Conservation (phyloP, 2,888 invertebrate genomes). For the Drosophila anomelani region DNA sequence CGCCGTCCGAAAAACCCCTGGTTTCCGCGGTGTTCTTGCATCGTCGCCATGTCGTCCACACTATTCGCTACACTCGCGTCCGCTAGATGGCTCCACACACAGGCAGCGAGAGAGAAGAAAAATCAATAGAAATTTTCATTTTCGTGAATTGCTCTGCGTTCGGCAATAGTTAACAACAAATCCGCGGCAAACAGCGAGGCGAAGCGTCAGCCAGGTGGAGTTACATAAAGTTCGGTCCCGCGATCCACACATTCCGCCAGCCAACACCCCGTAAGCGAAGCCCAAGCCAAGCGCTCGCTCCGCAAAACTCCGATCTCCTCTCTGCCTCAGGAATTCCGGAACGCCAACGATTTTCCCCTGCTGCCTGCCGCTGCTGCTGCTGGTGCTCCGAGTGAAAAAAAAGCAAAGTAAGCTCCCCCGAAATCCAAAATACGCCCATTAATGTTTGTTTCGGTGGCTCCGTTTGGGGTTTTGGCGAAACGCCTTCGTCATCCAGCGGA, state of each 20-base stretch:
- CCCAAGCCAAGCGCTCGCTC: slow-evolving; percentile 53
- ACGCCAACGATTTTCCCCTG: slow-evolving; percentile 45
- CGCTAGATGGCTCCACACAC: slow-evolving; percentile 62
- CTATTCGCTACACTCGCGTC: slow-evolving; percentile 34
- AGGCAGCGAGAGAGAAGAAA: slow-evolving; percentile 75
- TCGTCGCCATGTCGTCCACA: background rate
- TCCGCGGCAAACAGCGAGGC: slow-evolving; percentile 44
- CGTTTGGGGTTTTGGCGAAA: slow-evolving; percentile 56
- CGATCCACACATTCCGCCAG: slow-evolving; percentile 65
- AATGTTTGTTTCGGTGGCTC: slow-evolving; percentile 46
- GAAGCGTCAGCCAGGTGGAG: slow-evolving; percentile 42
- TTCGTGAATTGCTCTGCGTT: slow-evolving; percentile 71
- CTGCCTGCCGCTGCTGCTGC: slow-evolving; percentile 17
- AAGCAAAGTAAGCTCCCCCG: slow-evolving; percentile 59
- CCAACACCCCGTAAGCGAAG: slow-evolving; percentile 65
- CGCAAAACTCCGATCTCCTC: slow-evolving; percentile 62
- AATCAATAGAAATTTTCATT: slow-evolving; percentile 84
- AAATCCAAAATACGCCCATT: slow-evolving; percentile 35
- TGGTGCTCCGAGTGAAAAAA: slow-evolving; percentile 34
- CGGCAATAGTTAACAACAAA: slow-evolving; percentile 69
- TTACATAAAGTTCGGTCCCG: slow-evolving; percentile 59
- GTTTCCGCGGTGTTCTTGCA: slow-evolving; percentile 1
- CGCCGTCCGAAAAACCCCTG: background rate
- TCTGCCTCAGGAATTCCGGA: slow-evolving; percentile 38
- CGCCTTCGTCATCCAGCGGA: slow-evolving; percentile 79